These are phyloP conservation scores for Hydractinia symbiolongicarpus DNA, from an alignment of 30 jellyfish, hydroid and myxozoan genomes.

Conservation along the genomic window DNA sequence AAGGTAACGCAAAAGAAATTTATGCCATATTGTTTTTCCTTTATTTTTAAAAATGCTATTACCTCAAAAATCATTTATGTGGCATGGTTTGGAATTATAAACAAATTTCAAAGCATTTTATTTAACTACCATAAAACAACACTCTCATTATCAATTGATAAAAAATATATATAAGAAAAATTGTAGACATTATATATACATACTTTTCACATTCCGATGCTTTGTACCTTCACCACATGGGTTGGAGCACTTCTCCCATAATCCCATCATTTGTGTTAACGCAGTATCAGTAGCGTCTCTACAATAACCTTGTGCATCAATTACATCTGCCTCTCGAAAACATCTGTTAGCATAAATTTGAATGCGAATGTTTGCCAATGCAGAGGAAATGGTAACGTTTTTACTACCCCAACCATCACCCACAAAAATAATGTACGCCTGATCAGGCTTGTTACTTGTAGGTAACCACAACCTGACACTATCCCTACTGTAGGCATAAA, in stretches of 20 bases:
- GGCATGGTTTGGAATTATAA: too few species aligned
- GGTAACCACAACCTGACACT: conserved; percentile 88
- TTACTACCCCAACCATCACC: conserved; percentile 89
- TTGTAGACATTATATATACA: background rate
- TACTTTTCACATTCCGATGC: conserved; percentile 52
- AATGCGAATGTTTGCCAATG: conserved; percentile 44
- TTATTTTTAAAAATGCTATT: too few species aligned
- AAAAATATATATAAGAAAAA: background rate
- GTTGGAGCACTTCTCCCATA: conserved; percentile 80
- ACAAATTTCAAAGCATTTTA: too few species aligned
- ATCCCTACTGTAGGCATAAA: conserved; percentile 69
- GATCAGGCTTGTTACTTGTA: conserved; percentile 50
- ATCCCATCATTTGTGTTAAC: conserved; percentile 46
- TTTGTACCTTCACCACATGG: conserved; percentile 65
- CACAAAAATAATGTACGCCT: conserved; percentile 52
- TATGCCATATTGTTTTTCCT: too few species aligned
- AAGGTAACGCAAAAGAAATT: too few species aligned
- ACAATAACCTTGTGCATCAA: conserved; percentile 83
- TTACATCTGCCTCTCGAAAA: conserved; percentile 28
- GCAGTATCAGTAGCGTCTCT: conserved; percentile 55
- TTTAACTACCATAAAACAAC: too few species aligned
- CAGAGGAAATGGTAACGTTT: background rate
- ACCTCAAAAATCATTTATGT: too few species aligned
- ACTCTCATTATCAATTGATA: too few species aligned
- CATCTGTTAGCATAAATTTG: conserved; percentile 69